phyloP scores from a whole-genome alignment of 2,888 invertebrate genomes.

The Caenorhabditis sulstoni region DNA sequence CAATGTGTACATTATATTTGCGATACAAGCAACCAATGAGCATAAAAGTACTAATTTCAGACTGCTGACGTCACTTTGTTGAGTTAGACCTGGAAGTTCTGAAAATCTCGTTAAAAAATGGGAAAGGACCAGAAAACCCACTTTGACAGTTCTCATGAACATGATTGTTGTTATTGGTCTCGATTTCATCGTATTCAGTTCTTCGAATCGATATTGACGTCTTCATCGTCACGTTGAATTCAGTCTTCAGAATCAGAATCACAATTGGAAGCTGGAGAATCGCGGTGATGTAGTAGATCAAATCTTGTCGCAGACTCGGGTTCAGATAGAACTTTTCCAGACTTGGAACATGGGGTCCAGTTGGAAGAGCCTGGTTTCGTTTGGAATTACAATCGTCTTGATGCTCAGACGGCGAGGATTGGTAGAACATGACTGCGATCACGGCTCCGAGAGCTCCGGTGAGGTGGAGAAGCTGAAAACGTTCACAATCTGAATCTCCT shows the following conservation, averaged over 20 bases:
- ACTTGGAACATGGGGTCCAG: slow-evolving; percentile 54
- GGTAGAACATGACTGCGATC: slow-evolving; percentile 40
- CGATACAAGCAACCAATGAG: slow-evolving; percentile 60
- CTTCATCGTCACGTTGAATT: slow-evolving; percentile 44
- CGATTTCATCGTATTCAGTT: slow-evolving; percentile 53
- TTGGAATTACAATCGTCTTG: slow-evolving; percentile 42
- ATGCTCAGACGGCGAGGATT: slow-evolving; percentile 45
- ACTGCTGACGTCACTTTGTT: slow-evolving; percentile 56
- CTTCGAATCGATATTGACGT: slow-evolving; percentile 55
- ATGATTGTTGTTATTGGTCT: slow-evolving; percentile 30
- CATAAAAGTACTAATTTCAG: slow-evolving; percentile 63
- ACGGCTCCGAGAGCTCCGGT: slow-evolving; percentile 47
- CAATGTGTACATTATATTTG: slow-evolving; percentile 58
- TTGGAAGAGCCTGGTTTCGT: slow-evolving; percentile 22
- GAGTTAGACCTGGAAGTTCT: slow-evolving; percentile 46
- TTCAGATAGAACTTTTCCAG: slow-evolving; percentile 57
- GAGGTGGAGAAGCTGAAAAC: slow-evolving; percentile 49
- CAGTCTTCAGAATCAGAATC: slow-evolving; percentile 7
- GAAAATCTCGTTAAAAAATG: too few relatives aligned
- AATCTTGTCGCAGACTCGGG: slow-evolving; percentile 39
- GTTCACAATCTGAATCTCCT: neutral
- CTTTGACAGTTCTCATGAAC: slow-evolving; percentile 41
- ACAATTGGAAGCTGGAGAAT: slow-evolving; percentile 46
- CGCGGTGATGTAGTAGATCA: slow-evolving; percentile 44
- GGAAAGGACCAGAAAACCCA: too few relatives aligned